These are phyloP conservation scores for Apis florea DNA, from an alignment of 1,140 invertebrate species.

Conservation along the genomic window DNA sequence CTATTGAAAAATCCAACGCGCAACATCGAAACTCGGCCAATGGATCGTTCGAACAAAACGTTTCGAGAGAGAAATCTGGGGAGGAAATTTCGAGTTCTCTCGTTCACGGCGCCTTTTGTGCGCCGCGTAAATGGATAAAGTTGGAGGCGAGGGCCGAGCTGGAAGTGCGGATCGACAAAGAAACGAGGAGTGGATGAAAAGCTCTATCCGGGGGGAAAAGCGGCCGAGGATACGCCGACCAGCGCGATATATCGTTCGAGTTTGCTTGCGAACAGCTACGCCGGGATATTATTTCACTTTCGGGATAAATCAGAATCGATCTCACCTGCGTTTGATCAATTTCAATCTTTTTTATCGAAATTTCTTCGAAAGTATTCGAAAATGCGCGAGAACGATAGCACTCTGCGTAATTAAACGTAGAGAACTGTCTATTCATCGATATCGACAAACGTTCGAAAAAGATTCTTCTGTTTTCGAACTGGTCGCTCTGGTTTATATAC, in stretches of 20 bases:
- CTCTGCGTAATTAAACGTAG: too few species aligned
- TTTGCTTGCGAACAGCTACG: neutral
- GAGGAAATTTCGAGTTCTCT: neutral
- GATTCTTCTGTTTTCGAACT: too few species aligned
- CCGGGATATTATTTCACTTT: too few species aligned
- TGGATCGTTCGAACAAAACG: neutral
- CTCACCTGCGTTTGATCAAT: too few species aligned
- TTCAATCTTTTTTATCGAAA: too few species aligned
- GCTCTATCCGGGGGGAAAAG: neutral
- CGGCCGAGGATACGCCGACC: neutral
- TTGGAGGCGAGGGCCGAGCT: neutral
- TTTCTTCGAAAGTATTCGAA: too few species aligned
- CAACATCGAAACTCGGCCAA: neutral
- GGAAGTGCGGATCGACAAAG: conserved; percentile 17
- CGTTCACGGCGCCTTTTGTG: neutral
- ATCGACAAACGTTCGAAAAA: too few species aligned
- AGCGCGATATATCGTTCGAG: neutral
- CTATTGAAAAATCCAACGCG: too few species aligned
- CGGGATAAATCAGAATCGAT: too few species aligned
- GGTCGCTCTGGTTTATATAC: too few species aligned
- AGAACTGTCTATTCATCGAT: too few species aligned
- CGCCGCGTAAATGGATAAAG: conserved; percentile 25
- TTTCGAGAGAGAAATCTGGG: neutral
- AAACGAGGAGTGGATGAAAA: neutral
- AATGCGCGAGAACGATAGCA: too few species aligned